Conservation (phyloP, 2,888 invertebrate species). For the Eutolmus rufibarbis region DNA sequence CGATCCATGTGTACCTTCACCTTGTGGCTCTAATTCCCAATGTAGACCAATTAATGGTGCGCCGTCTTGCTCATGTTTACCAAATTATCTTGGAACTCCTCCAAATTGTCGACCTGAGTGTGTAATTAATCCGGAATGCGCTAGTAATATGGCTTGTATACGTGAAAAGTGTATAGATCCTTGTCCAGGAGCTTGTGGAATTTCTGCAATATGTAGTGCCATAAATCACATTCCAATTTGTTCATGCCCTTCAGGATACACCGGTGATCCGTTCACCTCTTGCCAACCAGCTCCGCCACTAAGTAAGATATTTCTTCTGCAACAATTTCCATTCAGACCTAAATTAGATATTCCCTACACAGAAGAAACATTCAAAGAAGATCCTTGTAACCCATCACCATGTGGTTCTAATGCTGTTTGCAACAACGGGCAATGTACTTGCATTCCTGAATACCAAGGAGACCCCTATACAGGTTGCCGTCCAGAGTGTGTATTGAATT, state of each 20-base stretch:
- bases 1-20: conserved; percentile 70
- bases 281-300: conserved; percentile 65
- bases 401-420: conserved; percentile 80
- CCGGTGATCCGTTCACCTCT: conserved; percentile 70
- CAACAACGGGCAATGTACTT: conserved; percentile 70
- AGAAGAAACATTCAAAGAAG: conserved; percentile 56
- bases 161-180: conserved; percentile 80
- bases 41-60: conserved; percentile 67
- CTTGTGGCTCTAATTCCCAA: conserved; percentile 70
- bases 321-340: background rate
- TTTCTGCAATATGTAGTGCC: conserved; percentile 75
- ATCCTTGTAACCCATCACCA: conserved; percentile 73
- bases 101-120: conserved; percentile 81
- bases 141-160: conserved; percentile 76
- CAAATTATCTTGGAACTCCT: conserved; percentile 75
- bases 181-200: conserved; percentile 79
- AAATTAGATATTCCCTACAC: background rate
- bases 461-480: conserved; percentile 80
- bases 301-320: conserved; percentile 61
- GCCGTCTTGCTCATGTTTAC: conserved; percentile 75
- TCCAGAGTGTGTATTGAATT: conserved; percentile 81
- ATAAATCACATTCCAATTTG: conserved; percentile 80
- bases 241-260: conserved; percentile 62
- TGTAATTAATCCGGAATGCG: conserved; percentile 76
- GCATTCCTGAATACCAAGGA: conserved; percentile 73